A percentile compares a stretch with the other conserved stretches of the same genome.
phyloP scores from a whole-genome alignment of 2,888 invertebrate genomes.

The Masnerella sp. region DNA sequence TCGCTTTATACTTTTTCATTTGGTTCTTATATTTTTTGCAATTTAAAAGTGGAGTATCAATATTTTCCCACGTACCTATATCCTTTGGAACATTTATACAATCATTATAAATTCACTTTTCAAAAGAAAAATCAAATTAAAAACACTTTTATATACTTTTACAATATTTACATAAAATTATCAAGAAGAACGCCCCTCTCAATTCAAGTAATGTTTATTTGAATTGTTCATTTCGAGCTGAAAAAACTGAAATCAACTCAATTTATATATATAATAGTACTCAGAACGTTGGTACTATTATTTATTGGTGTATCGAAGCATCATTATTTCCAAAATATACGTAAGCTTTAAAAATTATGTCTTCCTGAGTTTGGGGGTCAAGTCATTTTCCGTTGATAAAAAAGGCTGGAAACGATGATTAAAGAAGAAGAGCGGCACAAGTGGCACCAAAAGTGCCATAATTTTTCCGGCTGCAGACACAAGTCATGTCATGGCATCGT shows the following conservation, averaged over 20 bases:
- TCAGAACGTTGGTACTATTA: no score
- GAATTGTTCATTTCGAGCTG: no score
- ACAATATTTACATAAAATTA: no score
- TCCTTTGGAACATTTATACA: neutral
- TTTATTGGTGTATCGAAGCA: no score
- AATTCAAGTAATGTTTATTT: no score
- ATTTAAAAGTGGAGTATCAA: slow-evolving; percentile 23
- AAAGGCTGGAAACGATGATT: neutral
- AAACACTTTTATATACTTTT: no score
- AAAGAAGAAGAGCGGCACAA: slow-evolving; percentile 5
- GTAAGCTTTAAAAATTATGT: neutral
- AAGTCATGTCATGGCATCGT: slow-evolving; percentile 33
- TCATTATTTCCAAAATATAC: neutral
- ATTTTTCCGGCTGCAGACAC: slow-evolving; percentile 40
- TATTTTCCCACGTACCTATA: slow-evolving; percentile 47
- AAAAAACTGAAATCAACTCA: no score
- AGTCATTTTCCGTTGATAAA: slow-evolving; percentile 1
- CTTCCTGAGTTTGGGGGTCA: neutral
- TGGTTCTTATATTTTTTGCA: slow-evolving; percentile 43
- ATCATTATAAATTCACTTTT: neutral
- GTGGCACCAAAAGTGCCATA: slow-evolving; percentile 42
- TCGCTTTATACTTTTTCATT: slow-evolving; percentile 56
- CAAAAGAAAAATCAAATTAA: neutral
- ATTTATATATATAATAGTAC: no score
- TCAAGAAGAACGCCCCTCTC: no score